Evolutionary conservation across 2,113 vertebrate species (phyloP).

Genomic region (Microtus oregoni): DNA sequence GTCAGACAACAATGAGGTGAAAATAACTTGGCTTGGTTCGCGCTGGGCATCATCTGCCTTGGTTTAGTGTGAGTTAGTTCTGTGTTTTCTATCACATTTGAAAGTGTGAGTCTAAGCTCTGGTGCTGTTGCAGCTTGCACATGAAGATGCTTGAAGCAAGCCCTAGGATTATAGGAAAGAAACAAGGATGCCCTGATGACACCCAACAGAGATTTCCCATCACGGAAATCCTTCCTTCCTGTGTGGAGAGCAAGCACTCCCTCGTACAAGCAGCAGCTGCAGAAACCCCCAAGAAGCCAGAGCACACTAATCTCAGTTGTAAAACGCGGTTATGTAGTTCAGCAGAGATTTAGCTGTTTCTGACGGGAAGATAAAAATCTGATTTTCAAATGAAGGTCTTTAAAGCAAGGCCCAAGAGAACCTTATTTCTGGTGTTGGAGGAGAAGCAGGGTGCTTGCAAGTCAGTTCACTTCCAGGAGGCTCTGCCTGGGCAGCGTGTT

Average conservation of each 20-base stretch:
- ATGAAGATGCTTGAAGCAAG: slow-evolving; percentile 59
- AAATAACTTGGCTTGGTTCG: background rate
- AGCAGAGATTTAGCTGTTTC: slow-evolving; percentile 73
- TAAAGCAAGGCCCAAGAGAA: slow-evolving; percentile 50
- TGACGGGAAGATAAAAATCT: slow-evolving; percentile 76
- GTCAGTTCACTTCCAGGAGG: background rate
- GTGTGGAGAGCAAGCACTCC: slow-evolving; percentile 64
- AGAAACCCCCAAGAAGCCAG: slow-evolving; percentile 39
- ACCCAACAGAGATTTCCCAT: slow-evolving; percentile 37
- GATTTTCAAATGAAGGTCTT: slow-evolving; percentile 78
- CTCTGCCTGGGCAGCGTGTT: background rate
- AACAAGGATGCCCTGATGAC: slow-evolving; percentile 45
- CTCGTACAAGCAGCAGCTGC: slow-evolving; percentile 64
- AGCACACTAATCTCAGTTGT: slow-evolving; percentile 63
- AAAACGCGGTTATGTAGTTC: slow-evolving; percentile 73
- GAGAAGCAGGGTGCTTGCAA: slow-evolving; percentile 61
- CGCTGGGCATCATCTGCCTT: background rate
- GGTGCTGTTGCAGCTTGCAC: slow-evolving; percentile 7
- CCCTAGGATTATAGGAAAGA: slow-evolving; percentile 60
- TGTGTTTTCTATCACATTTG: slow-evolving; percentile 51
- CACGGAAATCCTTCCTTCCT: slow-evolving; percentile 45
- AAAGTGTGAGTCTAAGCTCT: slow-evolving; percentile 42
- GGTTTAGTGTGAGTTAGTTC: background rate
- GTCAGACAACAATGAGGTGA: background rate
- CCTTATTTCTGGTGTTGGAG: slow-evolving; percentile 67